phyloP scores from a whole-genome alignment of 92 coral and sea anemone genomes.

The Virgularia gustaviana region DNA sequence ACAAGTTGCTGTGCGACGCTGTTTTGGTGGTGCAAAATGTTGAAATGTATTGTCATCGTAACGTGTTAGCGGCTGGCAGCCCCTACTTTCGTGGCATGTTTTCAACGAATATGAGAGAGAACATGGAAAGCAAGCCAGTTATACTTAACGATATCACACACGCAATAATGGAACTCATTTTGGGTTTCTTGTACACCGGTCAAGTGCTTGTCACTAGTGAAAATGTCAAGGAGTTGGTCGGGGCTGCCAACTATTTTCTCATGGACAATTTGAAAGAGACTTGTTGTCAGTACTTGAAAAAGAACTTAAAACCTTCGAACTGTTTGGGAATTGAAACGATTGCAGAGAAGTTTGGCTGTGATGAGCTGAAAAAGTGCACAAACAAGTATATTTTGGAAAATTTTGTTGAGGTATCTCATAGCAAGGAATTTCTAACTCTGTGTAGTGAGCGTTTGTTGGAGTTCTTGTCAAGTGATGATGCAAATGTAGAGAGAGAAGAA shows the following conservation, averaged over 20 bases:
- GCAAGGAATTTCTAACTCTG: conserved; percentile 80
- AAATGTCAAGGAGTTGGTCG: conserved; percentile 88
- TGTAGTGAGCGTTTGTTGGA: conserved; percentile 75
- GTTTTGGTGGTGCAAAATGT: conserved; percentile 78
- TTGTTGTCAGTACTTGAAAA: conserved; percentile 81
- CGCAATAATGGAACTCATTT: conserved; percentile 83
- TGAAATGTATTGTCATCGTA: conserved; percentile 80
- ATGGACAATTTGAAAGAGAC: conserved; percentile 92
- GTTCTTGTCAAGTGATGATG: conserved; percentile 71
- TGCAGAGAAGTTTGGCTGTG: conserved; percentile 83
- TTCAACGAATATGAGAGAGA: conserved; percentile 82
- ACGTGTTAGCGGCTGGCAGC: conserved; percentile 87
- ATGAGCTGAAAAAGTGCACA: conserved; percentile 70
- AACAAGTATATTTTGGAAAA: conserved; percentile 75
- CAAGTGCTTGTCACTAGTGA: conserved; percentile 88
- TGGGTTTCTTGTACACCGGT: conserved; percentile 91
- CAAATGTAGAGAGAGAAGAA: conserved; percentile 90
- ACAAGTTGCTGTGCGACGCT: conserved; percentile 87
- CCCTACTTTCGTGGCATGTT: conserved; percentile 99
- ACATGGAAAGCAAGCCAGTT: conserved; percentile 86
- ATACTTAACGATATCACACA: conserved; percentile 81
- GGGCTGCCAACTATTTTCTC: conserved; percentile 85
- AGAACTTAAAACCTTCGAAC: conserved; percentile 91
- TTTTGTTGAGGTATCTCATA: conserved; percentile 87
- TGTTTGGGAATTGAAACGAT: conserved; percentile 94